Evolutionary conservation across 2,888 invertebrate species (phyloP).

Genomic region (Amphiduros pacificus): DNA sequence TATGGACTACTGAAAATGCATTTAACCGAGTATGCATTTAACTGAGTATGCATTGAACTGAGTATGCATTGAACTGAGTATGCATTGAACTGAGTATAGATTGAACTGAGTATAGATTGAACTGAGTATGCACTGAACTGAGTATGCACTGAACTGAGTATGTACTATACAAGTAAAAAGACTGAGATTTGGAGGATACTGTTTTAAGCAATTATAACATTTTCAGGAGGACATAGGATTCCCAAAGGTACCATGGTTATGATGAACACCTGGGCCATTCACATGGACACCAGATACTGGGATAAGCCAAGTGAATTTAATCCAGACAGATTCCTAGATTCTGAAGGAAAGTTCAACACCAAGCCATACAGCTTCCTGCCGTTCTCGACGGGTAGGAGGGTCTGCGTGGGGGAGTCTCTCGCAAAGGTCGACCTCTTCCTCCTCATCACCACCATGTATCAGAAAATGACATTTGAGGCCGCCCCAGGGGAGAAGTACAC

Average conservation of each 20-base stretch:
- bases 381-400: constrained; percentile 43
- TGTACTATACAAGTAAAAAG: too few species aligned
- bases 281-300: constrained; percentile 39
- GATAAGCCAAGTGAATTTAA: constrained; percentile 36
- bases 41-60: too few species aligned
- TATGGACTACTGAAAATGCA: too few species aligned
- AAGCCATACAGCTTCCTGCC: constrained; percentile 42
- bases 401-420: constrained; percentile 42
- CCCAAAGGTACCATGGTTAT: constrained; percentile 38
- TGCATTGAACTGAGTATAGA: too few species aligned
- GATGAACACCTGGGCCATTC: constrained; percentile 38
- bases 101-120: too few species aligned
- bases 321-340: constrained; percentile 42
- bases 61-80: too few species aligned
- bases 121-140: too few species aligned
- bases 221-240: constrained; percentile 34
- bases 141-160: too few species aligned
- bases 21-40: too few species aligned
- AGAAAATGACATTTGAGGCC: constrained; percentile 30
- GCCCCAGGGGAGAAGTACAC: constrained; percentile 29
- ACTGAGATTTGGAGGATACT: too few species aligned
- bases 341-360: constrained; percentile 36
- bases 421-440: constrained; percentile 41
- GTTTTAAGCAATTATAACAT: too few species aligned
- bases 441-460: constrained; percentile 34